Evolutionary conservation across 2,888 invertebrate species (phyloP).

Genomic region (Thymelicus lineola): DNA sequence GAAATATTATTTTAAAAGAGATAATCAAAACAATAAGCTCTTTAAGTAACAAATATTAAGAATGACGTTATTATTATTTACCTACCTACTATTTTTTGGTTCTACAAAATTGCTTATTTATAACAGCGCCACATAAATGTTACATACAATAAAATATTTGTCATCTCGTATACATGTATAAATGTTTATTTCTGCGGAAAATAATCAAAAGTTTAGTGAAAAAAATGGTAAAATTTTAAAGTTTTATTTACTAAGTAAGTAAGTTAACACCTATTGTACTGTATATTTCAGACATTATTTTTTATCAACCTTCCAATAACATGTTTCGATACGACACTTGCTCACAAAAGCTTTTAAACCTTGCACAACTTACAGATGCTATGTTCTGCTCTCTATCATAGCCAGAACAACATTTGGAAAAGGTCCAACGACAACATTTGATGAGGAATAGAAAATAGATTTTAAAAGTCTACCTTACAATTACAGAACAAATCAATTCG

Average conservation of each 20-base stretch:
- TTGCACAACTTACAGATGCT: background rate
- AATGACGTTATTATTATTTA: too few species aligned
- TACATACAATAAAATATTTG: too few species aligned
- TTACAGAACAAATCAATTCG: background rate
- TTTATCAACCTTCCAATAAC: slow-evolving; percentile 17
- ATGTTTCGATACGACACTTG: slow-evolving; percentile 14
- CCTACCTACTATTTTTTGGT: too few species aligned
- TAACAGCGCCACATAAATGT: too few species aligned
- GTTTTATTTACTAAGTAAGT: background rate
- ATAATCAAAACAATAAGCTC: too few species aligned
- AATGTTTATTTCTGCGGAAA: too few species aligned
- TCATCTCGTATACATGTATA: too few species aligned
- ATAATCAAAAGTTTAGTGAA: too few species aligned
- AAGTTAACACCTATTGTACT: background rate
- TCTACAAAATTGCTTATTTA: too few species aligned
- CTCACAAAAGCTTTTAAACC: slow-evolving; percentile 27
- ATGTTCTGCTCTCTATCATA: slow-evolving; percentile 13
- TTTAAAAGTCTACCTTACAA: slow-evolving; percentile 1
- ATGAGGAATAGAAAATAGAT: slow-evolving; percentile 3
- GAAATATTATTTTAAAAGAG: too few species aligned
- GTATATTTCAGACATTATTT: slow-evolving; percentile 8
- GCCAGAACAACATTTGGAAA: slow-evolving; percentile 18
- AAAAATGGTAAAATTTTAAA: too few species aligned
- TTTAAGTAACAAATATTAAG: too few species aligned
- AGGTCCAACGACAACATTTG: slow-evolving; percentile 8